These are phyloP conservation scores for Bombus terrestris DNA, from an alignment of 1,140 invertebrate species.

Conservation along the genomic window DNA sequence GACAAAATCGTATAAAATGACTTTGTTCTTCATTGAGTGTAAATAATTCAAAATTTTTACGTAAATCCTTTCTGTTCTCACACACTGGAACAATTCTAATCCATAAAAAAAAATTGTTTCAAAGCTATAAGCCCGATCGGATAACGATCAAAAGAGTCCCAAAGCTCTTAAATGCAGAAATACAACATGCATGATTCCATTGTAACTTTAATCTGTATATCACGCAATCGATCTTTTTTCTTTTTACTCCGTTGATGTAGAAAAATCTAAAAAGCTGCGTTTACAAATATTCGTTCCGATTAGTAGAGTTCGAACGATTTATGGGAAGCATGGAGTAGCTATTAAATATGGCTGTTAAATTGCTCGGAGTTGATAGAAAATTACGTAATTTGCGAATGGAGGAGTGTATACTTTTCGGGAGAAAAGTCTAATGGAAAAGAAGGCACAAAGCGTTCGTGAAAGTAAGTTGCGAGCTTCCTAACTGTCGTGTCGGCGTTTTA, in stretches of 20 bases:
- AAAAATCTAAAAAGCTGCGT: not conserved
- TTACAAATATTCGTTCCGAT: not conserved
- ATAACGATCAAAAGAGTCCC: not conserved
- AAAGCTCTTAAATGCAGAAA: not conserved
- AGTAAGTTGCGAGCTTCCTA: not conserved
- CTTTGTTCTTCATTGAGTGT: not conserved
- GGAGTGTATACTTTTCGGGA: not conserved
- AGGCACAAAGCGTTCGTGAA: not conserved
- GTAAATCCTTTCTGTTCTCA: not conserved
- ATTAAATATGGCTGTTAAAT: not conserved
- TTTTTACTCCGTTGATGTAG: not conserved
- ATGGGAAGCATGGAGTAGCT: not conserved
- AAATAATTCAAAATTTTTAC: not conserved
- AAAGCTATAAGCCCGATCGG: not conserved
- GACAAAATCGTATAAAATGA: not conserved
- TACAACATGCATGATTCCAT: not conserved
- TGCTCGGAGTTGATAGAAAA: not conserved
- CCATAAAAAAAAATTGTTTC: not conserved
- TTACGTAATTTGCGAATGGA: not conserved
- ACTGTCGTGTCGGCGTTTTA: slow-evolving; percentile 3
- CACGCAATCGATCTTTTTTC: not conserved
- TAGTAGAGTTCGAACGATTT: not conserved
- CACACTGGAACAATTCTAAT: fast-evolving
- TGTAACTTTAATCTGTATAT: not conserved
- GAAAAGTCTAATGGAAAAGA: not conserved